Percentiles rank a stretch among this genome's conserved stretches.
These are phyloP conservation scores for Epinotia ramella DNA, from an alignment of 2,888 invertebrate genomes.

Conservation along the genomic window DNA sequence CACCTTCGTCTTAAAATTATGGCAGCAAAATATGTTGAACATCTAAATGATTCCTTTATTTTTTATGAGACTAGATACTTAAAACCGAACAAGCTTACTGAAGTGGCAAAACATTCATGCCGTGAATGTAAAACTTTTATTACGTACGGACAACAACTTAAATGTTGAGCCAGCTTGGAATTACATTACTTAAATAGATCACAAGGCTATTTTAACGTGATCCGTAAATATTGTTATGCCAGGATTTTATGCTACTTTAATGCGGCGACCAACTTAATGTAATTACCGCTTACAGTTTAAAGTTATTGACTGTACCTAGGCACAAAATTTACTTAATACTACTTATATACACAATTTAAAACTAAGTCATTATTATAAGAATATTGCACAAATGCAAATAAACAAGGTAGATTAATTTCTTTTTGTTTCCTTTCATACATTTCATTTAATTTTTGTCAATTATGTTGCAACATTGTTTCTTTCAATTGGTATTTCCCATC, in stretches of 20 bases:
- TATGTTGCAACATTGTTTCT: slow-evolving; percentile 79
- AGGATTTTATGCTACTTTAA: background rate
- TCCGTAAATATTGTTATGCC: background rate
- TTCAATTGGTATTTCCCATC: slow-evolving; percentile 86
- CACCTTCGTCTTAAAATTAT: slow-evolving; percentile 61
- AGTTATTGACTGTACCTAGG: background rate
- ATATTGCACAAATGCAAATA: slow-evolving; percentile 45
- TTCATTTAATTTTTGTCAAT: slow-evolving; percentile 10
- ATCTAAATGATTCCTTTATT: slow-evolving; percentile 24
- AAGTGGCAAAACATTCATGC: slow-evolving; percentile 5
- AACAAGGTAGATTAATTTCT: slow-evolving; percentile 33
- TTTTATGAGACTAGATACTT: slow-evolving; percentile 43
- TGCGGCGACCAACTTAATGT: too few species aligned
- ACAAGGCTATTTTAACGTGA: background rate
- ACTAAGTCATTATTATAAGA: slow-evolving; percentile 13
- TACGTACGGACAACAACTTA: background rate
- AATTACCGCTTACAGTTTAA: too few species aligned
- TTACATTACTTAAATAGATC: too few species aligned
- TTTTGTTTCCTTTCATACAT: background rate
- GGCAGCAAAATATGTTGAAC: slow-evolving; percentile 63
- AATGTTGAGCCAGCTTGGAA: background rate
- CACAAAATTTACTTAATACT: slow-evolving; percentile 2
- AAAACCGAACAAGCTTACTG: slow-evolving; percentile 20
- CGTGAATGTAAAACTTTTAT: background rate
- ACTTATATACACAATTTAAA: slow-evolving; percentile 19